These are phyloP conservation scores for Plectrocnemia conspersa DNA, from an alignment of 1,140 invertebrate genomes.

Conservation along the genomic window DNA sequence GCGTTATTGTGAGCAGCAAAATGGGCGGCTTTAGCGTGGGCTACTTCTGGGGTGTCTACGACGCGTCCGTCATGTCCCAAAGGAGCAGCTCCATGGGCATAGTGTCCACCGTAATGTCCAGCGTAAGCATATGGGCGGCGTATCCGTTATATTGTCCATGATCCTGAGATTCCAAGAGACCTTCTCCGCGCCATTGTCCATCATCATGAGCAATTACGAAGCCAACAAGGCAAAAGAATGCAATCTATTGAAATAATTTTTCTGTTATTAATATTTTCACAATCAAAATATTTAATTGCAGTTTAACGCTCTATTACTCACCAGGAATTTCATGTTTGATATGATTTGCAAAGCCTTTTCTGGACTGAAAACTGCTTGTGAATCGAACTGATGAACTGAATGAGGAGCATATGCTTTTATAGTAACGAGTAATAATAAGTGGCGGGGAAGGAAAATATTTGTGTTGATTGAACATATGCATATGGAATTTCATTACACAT, in stretches of 20 bases:
- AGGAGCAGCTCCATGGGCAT: conserved; percentile 47
- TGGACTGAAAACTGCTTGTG: conserved; percentile 21
- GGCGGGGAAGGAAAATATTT: too few species aligned
- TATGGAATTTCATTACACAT: too few species aligned
- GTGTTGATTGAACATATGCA: too few species aligned
- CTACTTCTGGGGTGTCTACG: conserved; percentile 38
- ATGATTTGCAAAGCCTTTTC: conserved; percentile 17
- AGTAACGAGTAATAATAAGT: too few species aligned
- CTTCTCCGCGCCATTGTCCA: conserved; percentile 27
- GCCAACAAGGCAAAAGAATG: conserved; percentile 12
- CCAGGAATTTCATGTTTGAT: conserved; percentile 15
- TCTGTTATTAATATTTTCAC: background rate
- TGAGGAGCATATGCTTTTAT: too few species aligned
- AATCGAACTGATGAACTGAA: too few species aligned
- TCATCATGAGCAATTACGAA: background rate
- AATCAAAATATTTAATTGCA: background rate
- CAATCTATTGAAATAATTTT: background rate
- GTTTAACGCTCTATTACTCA: conserved; percentile 2
- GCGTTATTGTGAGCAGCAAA: conserved; percentile 42
- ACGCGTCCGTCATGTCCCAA: conserved; percentile 45
- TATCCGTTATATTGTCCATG: conserved; percentile 12
- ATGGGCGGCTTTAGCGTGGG: conserved; percentile 38
- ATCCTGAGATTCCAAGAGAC: conserved; percentile 28
- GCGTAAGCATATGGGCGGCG: conserved; percentile 1
- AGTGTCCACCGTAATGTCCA: too few species aligned